These are phyloP conservation scores for Myiagra hebetior DNA, from an alignment of 2,113 vertebrate species.

Conservation along the genomic window DNA sequence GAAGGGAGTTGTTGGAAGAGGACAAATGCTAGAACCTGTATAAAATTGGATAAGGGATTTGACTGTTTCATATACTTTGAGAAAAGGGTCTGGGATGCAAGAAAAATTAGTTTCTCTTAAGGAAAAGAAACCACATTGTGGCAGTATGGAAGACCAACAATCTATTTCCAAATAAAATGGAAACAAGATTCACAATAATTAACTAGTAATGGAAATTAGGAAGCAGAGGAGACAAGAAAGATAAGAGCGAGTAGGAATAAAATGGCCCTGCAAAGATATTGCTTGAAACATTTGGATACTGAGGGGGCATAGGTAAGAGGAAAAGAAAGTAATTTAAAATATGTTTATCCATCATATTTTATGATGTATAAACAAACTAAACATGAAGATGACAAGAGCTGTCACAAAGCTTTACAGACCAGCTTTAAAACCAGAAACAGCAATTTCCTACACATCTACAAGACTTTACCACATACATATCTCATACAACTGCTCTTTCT, in stretches of 20 bases:
- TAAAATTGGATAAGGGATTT: not conserved
- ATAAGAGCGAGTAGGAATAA: not conserved
- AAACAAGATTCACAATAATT: not conserved
- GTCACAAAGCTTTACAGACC: not conserved
- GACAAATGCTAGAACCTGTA: not conserved
- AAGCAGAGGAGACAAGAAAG: not conserved
- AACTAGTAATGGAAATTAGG: not conserved
- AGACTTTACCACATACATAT: rapidly evolving
- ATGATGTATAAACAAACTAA: not conserved
- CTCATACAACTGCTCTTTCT: not conserved
- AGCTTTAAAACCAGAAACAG: not conserved
- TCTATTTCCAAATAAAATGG: not conserved
- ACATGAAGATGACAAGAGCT: not conserved
- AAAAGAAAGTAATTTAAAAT: not conserved
- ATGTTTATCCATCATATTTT: not conserved
- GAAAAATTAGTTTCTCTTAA: not conserved
- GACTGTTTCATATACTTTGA: not conserved
- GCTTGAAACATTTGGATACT: not conserved
- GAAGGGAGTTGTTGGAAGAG: not conserved
- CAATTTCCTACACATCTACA: not conserved
- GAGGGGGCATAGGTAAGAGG: not conserved
- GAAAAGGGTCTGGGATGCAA: not conserved
- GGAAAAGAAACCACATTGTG: not conserved
- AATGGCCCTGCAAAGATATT: not conserved
- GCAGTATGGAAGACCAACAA: not conserved